phyloP scores from a whole-genome alignment of 2,888 invertebrate species.

The Melangyna quadrimaculata region DNA sequence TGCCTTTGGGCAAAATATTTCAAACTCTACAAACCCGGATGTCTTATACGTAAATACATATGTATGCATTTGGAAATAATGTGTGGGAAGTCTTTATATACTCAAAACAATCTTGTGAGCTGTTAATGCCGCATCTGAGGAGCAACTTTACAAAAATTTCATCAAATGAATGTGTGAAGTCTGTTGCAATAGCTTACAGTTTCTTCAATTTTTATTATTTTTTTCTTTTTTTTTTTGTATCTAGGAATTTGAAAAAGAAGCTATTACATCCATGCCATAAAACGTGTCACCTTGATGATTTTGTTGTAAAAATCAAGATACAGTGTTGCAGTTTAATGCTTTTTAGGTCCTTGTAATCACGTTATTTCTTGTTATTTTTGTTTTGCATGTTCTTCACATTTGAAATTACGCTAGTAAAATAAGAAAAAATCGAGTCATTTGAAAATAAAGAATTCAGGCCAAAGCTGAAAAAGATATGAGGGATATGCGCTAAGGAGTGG shows the following conservation, averaged over 20 bases:
- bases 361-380: no score
- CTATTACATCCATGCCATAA: not conserved
- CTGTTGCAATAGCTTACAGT: not conserved
- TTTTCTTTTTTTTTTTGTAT: not conserved
- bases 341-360: not conserved
- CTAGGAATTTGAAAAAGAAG: not conserved
- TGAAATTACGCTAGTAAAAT: not conserved
- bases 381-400: not conserved
- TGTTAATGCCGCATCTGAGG: not conserved
- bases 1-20: conserved; percentile 26
- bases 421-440: not conserved
- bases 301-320: not conserved
- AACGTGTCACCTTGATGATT: conserved; percentile 1
- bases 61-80: conserved; percentile 18
- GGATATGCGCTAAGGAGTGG: no score
- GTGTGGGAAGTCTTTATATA: conserved; percentile 17
- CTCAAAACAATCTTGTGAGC: conserved; percentile 10
- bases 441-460: not conserved
- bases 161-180: conserved; percentile 4
- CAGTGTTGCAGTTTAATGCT: not conserved
- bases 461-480: no score
- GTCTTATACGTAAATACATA: no score
- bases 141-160: not conserved
- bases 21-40: not conserved
- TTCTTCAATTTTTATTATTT: no score